Conservation (phyloP, 2,113 vertebrate genomes). For the Trematocara nigrifrons region DNA sequence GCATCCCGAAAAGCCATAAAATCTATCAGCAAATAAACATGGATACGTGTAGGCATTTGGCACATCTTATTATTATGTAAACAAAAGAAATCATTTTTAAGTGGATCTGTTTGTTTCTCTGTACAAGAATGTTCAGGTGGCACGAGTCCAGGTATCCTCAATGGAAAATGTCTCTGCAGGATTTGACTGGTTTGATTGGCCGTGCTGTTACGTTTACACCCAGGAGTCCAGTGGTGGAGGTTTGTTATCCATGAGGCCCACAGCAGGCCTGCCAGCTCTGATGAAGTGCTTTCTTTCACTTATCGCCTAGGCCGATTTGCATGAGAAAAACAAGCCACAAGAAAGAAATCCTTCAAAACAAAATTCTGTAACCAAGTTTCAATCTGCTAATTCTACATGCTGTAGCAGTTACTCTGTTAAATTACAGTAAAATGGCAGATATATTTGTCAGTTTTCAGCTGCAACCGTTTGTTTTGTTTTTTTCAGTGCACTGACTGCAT, state of each 20-base stretch:
- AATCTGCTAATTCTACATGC: background rate
- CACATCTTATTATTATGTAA: slow-evolving; percentile 45
- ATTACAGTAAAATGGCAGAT: background rate
- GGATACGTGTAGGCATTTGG: slow-evolving; percentile 56
- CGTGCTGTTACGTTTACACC: slow-evolving; percentile 61
- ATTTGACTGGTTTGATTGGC: background rate
- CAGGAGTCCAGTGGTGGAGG: slow-evolving; percentile 78
- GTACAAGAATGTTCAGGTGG: slow-evolving; percentile 38
- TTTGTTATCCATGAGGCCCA: slow-evolving; percentile 76
- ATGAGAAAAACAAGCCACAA: background rate
- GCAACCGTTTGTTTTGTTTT: background rate
- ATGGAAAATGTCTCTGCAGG: slow-evolving; percentile 39
- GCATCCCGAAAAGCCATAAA: slow-evolving; percentile 31
- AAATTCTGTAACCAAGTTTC: background rate
- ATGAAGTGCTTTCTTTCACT: slow-evolving; percentile 77
- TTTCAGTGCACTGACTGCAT: background rate
- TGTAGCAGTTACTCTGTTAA: background rate
- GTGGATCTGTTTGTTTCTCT: slow-evolving; percentile 11
- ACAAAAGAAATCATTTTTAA: slow-evolving; percentile 19
- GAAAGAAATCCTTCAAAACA: background rate
- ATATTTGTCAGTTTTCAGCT: background rate
- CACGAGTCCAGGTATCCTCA: slow-evolving; percentile 32
- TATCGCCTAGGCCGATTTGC: slow-evolving; percentile 51
- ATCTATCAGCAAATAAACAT: slow-evolving; percentile 28
- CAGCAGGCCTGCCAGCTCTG: slow-evolving; percentile 73